Conservation (phyloP, 2,113 vertebrate genomes). For the Mirza zaza region DNA sequence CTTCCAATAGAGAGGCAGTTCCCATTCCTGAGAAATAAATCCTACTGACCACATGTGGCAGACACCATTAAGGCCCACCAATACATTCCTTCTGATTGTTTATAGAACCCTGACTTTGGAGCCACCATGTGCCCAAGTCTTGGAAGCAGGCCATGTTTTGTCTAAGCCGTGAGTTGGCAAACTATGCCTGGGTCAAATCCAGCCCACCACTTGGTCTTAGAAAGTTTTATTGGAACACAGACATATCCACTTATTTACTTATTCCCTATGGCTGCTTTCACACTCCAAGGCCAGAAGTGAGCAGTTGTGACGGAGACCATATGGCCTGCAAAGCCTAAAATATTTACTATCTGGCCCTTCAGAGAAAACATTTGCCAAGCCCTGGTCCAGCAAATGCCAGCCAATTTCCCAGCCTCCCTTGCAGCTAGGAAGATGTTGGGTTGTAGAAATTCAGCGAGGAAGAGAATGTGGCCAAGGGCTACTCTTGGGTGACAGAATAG, state of each 20-base stretch:
- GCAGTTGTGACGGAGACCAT: background rate
- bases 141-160: background rate
- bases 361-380: background rate
- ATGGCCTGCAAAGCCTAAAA: background rate
- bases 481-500: background rate
- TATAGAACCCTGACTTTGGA: background rate
- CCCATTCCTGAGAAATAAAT: background rate
- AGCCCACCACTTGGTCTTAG: background rate
- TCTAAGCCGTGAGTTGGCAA: background rate
- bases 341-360: background rate
- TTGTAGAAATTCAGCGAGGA: background rate
- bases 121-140: background rate
- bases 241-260: background rate
- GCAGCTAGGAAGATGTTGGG: background rate
- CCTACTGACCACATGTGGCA: no score
- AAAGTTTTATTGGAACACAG: background rate
- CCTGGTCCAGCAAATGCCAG: background rate
- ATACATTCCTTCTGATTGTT: no score
- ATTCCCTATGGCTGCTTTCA: background rate
- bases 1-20: no score
- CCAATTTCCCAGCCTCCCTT: constrained; percentile 13
- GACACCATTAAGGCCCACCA: background rate
- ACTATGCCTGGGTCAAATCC: background rate
- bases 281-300: background rate
- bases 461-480: background rate